Evolutionary conservation across 2,113 vertebrate genomes (phyloP).

Genomic region (Junco hyemalis): DNA sequence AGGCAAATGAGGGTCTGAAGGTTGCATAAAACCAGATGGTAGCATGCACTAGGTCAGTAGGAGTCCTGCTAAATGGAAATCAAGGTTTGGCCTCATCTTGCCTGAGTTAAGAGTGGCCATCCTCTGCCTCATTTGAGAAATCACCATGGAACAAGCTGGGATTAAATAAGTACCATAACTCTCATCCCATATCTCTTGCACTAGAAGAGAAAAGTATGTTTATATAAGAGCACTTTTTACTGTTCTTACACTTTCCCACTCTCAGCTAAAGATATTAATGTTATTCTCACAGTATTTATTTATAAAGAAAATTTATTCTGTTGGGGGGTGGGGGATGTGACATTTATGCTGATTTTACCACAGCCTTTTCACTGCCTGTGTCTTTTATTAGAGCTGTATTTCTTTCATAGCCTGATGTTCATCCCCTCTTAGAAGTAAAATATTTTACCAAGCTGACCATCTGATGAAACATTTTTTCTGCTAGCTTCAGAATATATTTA

Average conservation of each 20-base stretch:
- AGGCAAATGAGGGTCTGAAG: background rate
- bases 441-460: slow-evolving; percentile 66
- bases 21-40: background rate
- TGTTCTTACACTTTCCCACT: background rate
- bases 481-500: slow-evolving; percentile 54
- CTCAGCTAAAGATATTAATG: slow-evolving; percentile 58
- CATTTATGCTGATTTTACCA: slow-evolving; percentile 66
- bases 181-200: background rate
- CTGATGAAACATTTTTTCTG: slow-evolving; percentile 61
- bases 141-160: background rate
- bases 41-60: background rate
- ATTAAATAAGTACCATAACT: background rate
- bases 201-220: slow-evolving; percentile 30
- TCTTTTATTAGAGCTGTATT: slow-evolving; percentile 59
- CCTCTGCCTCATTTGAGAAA: background rate
- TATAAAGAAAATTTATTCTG: slow-evolving; percentile 65
- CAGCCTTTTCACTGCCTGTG: slow-evolving; percentile 48
- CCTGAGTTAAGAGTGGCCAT: rapidly evolving
- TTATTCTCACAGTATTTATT: slow-evolving; percentile 61
- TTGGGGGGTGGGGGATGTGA: slow-evolving; percentile 6
- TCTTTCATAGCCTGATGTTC: slow-evolving; percentile 55
- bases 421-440: slow-evolving; percentile 61
- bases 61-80: background rate
- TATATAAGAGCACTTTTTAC: background rate
- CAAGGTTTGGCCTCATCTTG: background rate